Evolutionary conservation across 2,797 vertebrate species (phyloP), one percentile per base, ranked within the genome.

Genomic region (Taenioides sp.): DNA sequence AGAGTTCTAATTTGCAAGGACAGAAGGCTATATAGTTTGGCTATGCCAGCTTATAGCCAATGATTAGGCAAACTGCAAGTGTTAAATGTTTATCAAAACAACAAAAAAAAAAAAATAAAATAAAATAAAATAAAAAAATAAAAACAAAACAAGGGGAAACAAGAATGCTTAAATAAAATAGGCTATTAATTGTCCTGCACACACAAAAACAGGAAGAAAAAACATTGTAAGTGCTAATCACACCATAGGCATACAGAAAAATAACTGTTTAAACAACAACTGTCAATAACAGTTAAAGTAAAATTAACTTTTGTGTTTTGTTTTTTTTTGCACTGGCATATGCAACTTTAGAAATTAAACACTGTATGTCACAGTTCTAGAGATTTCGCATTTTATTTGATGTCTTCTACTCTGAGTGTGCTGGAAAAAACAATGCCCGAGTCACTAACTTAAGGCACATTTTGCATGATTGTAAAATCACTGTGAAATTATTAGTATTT

Each of bases 41-140:
- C 43, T 12, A 43, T 43, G 40, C 40, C 40, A 43, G 0, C 1
- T 43, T 4, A 20, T 17, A 22, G 60, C 60, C 60, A 34, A 49
- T 70, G 70, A 82, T 25, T 50, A 78, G 40, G 40, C 68, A 77
- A 49, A 79, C 78, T 28, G 57, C 25, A 82, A 78, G 70, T 18
- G 57, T 2, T 43, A 63, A 78, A 72, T 60, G 69, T 70, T 86
- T 85, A 80, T 65, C 72, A 7, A 76, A 74, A 68, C 6, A 22
- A 75, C 59, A 57, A 67, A 37, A 37, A 37, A 10, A 10, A 10
- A 37, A 37, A 37, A 37, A 37, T 0, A 34, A 34, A 52, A 69
- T 31, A 27, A 31, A n/a, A n/a, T n/a, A n/a, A n/a, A n/a, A n/a
- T n/a, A n/a, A n/a, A n/a, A 34, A 34, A 34, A 34, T 34, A 34